These are phyloP conservation scores for Parthenolecanium corni DNA, from an alignment of 2,888 invertebrate genomes.

Conservation along the genomic window DNA sequence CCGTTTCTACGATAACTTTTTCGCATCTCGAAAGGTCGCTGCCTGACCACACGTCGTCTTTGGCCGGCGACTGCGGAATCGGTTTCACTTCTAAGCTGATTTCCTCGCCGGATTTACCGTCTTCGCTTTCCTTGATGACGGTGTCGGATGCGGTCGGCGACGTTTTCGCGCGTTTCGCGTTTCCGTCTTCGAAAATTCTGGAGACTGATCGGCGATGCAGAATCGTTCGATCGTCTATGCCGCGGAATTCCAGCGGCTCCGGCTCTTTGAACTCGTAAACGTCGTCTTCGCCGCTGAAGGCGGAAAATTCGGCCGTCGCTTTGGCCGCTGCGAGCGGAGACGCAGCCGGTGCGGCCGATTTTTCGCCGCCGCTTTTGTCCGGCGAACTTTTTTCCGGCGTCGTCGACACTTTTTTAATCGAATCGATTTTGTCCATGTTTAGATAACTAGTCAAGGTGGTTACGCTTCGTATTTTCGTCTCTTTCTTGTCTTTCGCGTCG, in stretches of 20 bases:
- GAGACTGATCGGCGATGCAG: conserved; percentile 2
- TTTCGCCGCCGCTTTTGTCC: background rate
- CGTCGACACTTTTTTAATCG: conserved; percentile 1
- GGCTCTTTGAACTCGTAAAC: conserved; percentile 24
- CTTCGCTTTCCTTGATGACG: background rate
- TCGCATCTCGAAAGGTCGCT: too few species aligned
- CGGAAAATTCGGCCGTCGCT: background rate
- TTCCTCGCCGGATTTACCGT: background rate
- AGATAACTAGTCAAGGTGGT: conserved; percentile 15
- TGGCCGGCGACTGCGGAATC: background rate
- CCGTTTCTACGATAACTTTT: too few species aligned
- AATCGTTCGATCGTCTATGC: conserved; percentile 14
- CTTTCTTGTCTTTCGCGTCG: conserved; percentile 15
- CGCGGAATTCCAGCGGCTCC: conserved; percentile 15
- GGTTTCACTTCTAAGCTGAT: background rate
- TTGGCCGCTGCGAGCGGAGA: background rate
- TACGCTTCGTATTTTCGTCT: conserved; percentile 5
- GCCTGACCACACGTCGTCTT: background rate
- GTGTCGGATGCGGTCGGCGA: background rate
- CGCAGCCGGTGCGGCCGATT: background rate
- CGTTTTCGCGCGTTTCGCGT: conserved; percentile 1
- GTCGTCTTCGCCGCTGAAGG: background rate
- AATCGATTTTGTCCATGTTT: conserved; percentile 23
- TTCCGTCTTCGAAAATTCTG: conserved; percentile 11
- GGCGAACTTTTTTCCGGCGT: background rate